phyloP scores from a whole-genome alignment of 1,140 invertebrate genomes.

The Trichonephila clavata region DNA sequence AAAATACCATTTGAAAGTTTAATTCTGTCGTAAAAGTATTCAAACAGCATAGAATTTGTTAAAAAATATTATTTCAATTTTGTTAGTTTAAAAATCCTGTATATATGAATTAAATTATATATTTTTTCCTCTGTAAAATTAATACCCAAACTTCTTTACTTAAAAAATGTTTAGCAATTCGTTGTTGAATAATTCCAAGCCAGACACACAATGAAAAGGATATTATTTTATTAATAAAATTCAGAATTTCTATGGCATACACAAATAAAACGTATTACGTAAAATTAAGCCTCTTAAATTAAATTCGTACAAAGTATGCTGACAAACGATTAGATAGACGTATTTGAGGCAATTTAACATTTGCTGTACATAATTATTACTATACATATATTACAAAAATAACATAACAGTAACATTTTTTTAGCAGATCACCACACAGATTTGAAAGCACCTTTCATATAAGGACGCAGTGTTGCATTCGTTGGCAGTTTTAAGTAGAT shows the following conservation, averaged over 20 bases:
- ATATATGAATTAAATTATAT: too few relatives aligned
- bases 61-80: too few relatives aligned
- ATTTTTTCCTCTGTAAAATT: too few relatives aligned
- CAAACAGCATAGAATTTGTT: too few relatives aligned
- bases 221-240: conserved; percentile 60
- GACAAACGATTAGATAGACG: conserved; percentile 12
- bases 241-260: conserved; percentile 37
- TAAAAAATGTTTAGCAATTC: too few relatives aligned
- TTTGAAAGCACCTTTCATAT: conserved; percentile 66
- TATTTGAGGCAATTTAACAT: conserved; percentile 45
- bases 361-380: conserved; percentile 59
- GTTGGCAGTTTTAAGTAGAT: conserved; percentile 42
- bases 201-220: not conserved
- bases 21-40: too few relatives aligned
- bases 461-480: conserved; percentile 15
- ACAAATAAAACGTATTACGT: conserved; percentile 39
- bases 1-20: too few relatives aligned
- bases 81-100: too few relatives aligned
- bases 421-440: conserved; percentile 50
- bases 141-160: too few relatives aligned
- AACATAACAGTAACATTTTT: conserved; percentile 41
- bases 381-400: conserved; percentile 73
- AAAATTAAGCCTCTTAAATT: conserved; percentile 12
- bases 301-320: conserved; percentile 23
- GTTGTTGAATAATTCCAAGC: too few relatives aligned